Evolutionary conservation across 2,888 invertebrate species (phyloP), one percentile per base, ranked within the genome.

Genomic region (Andrena camellia): DNA sequence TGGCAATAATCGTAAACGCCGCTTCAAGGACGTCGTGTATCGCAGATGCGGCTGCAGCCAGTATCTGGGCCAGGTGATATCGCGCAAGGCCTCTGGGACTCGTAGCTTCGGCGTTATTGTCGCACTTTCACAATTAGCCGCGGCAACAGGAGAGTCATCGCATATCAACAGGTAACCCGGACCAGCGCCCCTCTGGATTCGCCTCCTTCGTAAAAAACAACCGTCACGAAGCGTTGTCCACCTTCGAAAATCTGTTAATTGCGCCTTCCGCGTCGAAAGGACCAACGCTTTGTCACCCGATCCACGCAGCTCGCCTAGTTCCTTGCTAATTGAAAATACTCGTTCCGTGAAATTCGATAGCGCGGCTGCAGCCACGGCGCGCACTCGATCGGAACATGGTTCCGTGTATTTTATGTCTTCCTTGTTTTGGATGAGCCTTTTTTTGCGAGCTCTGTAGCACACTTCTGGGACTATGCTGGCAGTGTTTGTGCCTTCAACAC

Each of bases 91-190:
- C 35, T 67, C 23, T 6, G 57, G 68, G 60, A 35, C 68, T 78
- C 64, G 75, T 81, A 54, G 71, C 74, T 78, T 72, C 67, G 71
- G 31, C 57, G 67, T 84, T 81, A 86, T 86, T 86, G 80, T 75
- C 84, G 81, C 72, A 83, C 83, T 87, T 89, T 87, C 84, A 76
- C 86, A 89, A 87, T 86, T 89, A 89, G 84, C 82, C 63, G 48
- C n/a, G 63, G 67, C 57, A 57, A 78, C 74, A 59, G 69, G 66
- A 68, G 69, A 76, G 64, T 76, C 74, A 68, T 72, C 66, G 35
- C 78, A 81, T 78, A 87, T 87, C 87, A 87, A 87, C 87, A 87
- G 87, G 87, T 87, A 82, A 83, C 81, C 66, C 70, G 70, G 26
- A 31, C 60, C 63, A 42, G 48, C 74, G 35, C 62, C 72, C 10